phyloP scores from a whole-genome alignment of 37 sponge, comb jelly and placozoan species.

The Dysidea cf. avara region DNA sequence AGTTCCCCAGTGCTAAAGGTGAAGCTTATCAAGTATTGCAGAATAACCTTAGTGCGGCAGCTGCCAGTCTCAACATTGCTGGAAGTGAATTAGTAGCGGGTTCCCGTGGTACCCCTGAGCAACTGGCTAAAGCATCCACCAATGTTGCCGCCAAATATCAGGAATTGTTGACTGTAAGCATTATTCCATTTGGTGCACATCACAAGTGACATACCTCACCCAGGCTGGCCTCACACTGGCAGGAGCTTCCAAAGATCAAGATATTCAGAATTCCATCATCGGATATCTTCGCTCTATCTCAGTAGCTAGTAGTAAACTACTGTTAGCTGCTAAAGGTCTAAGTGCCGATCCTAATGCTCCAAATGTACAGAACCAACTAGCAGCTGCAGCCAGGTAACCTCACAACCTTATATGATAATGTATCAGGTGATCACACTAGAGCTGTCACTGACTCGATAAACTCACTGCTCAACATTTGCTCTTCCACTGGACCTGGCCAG shows the following conservation, averaged over 20 bases:
- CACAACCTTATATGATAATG: background rate
- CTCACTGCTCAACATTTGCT: constrained; percentile 85
- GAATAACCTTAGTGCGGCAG: constrained; percentile 72
- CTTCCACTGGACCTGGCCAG: constrained; percentile 92
- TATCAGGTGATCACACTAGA: constrained; percentile 15
- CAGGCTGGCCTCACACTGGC: constrained; percentile 74
- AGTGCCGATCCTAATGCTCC: constrained; percentile 97
- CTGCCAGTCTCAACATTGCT: constrained; percentile 86
- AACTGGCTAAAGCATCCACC: constrained; percentile 77
- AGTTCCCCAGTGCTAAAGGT: constrained; percentile 66
- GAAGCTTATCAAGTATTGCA: constrained; percentile 81
- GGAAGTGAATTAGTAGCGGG: constrained; percentile 81
- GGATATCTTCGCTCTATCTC: constrained; percentile 76
- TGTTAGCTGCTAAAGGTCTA: constrained; percentile 86
- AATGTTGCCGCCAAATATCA: constrained; percentile 70
- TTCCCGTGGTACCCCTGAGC: constrained; percentile 82
- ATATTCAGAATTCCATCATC: constrained; percentile 63
- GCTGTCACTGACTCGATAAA: constrained; percentile 97
- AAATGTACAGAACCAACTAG: constrained; percentile 89
- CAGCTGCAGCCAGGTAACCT: constrained; percentile 70
- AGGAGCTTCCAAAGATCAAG: constrained; percentile 78
- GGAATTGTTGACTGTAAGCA: constrained; percentile 48
- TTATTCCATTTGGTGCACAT: background rate
- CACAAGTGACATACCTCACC: background rate
- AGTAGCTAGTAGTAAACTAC: constrained; percentile 78